Conservation (phyloP, 2,113 vertebrate species). For the Phasianus colchicus region DNA sequence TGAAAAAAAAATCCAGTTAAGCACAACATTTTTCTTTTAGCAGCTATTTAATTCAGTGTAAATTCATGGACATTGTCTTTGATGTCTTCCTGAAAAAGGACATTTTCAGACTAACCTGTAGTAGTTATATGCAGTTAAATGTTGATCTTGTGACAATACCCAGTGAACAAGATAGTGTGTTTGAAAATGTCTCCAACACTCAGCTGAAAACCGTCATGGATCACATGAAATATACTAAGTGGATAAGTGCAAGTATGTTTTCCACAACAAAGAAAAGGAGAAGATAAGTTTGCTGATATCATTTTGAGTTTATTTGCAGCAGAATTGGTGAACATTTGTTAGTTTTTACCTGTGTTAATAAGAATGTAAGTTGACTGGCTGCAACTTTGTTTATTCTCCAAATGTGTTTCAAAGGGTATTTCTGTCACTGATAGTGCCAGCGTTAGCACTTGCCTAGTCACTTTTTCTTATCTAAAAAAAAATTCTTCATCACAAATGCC, state of each 20-base stretch:
- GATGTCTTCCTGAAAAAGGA: neutral
- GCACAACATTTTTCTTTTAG: neutral
- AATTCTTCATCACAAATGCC: rapidly evolving
- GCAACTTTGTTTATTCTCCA: neutral
- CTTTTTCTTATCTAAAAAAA: neutral
- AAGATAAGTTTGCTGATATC: neutral
- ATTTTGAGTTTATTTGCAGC: neutral
- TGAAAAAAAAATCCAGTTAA: neutral
- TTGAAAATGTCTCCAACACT: neutral
- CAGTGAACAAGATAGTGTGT: neutral
- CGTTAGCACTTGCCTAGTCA: neutral
- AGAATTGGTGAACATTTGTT: neutral
- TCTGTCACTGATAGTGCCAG: neutral
- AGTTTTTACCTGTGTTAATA: neutral
- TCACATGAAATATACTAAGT: neutral
- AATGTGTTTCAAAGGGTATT: neutral
- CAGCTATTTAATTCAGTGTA: neutral
- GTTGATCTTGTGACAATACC: neutral
- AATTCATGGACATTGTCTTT: neutral
- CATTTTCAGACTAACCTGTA: neutral
- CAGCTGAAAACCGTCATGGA: neutral
- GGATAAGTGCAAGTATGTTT: neutral
- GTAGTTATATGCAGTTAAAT: neutral
- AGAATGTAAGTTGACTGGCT: rapidly evolving
- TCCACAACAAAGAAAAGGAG: neutral